phyloP scores from a whole-genome alignment of 2,888 invertebrate species.

The Volucella inflata region DNA sequence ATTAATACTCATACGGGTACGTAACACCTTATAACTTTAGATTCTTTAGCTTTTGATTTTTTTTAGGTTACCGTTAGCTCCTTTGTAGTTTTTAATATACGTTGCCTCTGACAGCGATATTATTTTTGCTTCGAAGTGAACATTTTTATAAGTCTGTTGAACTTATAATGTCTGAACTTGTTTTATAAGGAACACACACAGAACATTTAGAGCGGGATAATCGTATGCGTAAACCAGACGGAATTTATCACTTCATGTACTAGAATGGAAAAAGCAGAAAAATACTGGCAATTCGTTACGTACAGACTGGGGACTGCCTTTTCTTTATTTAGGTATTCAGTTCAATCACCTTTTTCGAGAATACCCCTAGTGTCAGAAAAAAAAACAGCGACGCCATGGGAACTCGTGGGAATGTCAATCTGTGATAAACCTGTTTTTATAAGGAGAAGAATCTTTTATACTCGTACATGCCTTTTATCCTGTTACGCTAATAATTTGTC shows the following conservation, averaged over 20 bases:
- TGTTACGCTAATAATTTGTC: no score
- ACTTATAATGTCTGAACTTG: neutral
- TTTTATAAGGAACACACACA: neutral
- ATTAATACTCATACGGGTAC: no score
- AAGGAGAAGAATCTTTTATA: neutral
- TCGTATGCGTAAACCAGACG: neutral
- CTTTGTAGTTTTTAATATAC: no score
- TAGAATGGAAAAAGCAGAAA: constrained; percentile 8
- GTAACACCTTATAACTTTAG: no score
- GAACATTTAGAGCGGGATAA: no score
- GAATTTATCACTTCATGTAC: neutral
- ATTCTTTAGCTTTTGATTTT: no score
- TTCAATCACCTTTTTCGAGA: constrained; percentile 1
- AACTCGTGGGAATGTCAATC: constrained; percentile 17
- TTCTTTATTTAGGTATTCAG: constrained; percentile 3
- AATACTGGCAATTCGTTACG: neutral
- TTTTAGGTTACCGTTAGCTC: no score
- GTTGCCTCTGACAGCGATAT: no score
- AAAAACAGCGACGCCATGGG: neutral
- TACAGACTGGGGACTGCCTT: neutral
- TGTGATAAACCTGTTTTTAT: neutral
- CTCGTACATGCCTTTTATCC: neutral
- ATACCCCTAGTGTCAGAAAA: neutral
- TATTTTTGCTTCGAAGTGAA: neutral
- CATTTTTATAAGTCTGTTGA: constrained; percentile 14